A percentile compares a stretch with the other conserved stretches of the same genome.
Conservation (phyloP, 2,888 invertebrate species). For the Coenonympha glycerion region DNA sequence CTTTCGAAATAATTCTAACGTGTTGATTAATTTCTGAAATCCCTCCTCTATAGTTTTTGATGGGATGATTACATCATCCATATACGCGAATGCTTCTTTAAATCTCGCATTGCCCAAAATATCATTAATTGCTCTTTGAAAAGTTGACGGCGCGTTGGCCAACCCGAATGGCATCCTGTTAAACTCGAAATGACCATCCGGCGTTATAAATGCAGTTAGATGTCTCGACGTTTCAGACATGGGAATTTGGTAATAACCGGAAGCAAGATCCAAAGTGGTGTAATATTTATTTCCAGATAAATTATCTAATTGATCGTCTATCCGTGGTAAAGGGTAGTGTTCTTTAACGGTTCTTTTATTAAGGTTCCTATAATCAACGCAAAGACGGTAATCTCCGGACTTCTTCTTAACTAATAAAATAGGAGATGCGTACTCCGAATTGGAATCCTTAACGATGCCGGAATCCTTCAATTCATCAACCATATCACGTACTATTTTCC, state of each 20-base stretch:
- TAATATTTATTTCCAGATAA: neutral
- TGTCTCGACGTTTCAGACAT: neutral
- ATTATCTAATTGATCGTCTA: constrained; percentile 4
- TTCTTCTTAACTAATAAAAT: constrained; percentile 3
- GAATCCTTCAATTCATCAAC: neutral
- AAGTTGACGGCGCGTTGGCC: neutral
- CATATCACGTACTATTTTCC: neutral
- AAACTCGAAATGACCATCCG: neutral
- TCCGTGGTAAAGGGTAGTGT: neutral
- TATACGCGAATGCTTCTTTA: too few species aligned
- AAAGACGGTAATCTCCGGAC: neutral
- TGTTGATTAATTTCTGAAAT: too few species aligned
- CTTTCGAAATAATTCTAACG: too few species aligned
- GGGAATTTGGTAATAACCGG: neutral
- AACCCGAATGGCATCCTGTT: neutral
- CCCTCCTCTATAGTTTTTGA: too few species aligned
- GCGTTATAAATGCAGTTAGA: neutral
- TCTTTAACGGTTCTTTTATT: constrained; percentile 8
- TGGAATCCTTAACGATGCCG: neutral
- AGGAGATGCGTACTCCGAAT: neutral
- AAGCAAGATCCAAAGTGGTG: neutral
- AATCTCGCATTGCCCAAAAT: too few species aligned
- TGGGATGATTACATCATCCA: too few species aligned
- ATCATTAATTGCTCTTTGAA: too few species aligned
- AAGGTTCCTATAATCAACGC: constrained; percentile 7